Evolutionary conservation across 2,113 vertebrate genomes (phyloP).

Genomic region (Athene noctua): DNA sequence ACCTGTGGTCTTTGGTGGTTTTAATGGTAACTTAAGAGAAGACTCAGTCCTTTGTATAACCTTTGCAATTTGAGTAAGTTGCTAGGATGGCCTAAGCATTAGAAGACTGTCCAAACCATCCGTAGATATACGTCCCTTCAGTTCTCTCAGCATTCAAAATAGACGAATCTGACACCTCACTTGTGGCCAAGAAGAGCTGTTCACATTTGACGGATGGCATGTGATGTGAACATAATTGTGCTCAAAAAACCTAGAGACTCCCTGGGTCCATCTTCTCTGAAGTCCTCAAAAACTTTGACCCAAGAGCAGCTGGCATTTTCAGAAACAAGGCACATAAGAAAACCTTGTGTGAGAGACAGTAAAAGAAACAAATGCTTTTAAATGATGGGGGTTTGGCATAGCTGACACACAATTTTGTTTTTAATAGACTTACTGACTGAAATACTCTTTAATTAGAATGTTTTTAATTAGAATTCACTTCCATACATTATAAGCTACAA

Average conservation of each 20-base stretch:
- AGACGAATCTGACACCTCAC: neutral
- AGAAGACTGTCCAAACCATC: neutral
- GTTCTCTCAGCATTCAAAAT: neutral
- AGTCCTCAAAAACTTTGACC: neutral
- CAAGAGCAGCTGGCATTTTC: neutral
- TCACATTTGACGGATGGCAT: neutral
- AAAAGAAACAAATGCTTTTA: neutral
- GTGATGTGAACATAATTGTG: neutral
- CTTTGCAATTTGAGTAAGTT: neutral
- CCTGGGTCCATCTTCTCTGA: neutral
- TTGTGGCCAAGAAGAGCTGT: neutral
- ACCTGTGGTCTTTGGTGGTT: neutral
- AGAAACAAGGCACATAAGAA: neutral
- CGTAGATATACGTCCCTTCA: neutral
- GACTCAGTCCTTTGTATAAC: neutral
- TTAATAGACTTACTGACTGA: neutral
- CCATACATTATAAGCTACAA: neutral
- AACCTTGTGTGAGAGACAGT: neutral
- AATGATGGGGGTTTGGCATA: neutral
- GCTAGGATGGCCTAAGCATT: neutral
- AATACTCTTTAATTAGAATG: slow-evolving; percentile 23
- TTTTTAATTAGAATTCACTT: slow-evolving; percentile 18
- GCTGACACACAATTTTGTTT: neutral
- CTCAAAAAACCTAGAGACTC: neutral
- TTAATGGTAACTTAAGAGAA: neutral